Evolutionary conservation across 1,140 invertebrate species (phyloP).

Genomic region (Drosophila biarmipes): DNA sequence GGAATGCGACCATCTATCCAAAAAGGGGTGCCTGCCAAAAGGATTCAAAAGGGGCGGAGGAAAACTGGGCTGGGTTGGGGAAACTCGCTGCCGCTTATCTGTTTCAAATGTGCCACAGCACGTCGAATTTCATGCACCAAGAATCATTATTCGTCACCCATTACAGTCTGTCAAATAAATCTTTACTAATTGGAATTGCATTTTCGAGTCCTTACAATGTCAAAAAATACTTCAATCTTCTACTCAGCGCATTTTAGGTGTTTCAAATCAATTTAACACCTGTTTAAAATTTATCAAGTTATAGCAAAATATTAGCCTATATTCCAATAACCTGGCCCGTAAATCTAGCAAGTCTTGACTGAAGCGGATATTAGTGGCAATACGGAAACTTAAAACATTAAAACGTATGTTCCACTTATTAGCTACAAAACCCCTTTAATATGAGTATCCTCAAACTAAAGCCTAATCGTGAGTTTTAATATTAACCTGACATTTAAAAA

Average conservation of each 20-base stretch:
- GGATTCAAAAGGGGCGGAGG: slow-evolving; percentile 9
- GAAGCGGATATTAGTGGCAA: too few relatives aligned
- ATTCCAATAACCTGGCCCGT: too few relatives aligned
- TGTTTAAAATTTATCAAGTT: not conserved
- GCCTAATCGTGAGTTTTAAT: too few relatives aligned
- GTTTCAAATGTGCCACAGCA: slow-evolving; percentile 56
- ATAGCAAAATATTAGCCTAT: too few relatives aligned
- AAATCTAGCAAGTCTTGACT: too few relatives aligned
- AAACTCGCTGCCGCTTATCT: slow-evolving; percentile 42
- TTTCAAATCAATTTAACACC: not conserved
- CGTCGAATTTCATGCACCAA: slow-evolving; percentile 38
- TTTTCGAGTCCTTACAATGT: not conserved
- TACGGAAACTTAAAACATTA: too few relatives aligned
- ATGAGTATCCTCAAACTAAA: not conserved
- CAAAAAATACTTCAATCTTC: not conserved
- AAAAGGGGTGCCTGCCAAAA: slow-evolving; percentile 29
- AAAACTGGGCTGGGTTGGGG: slow-evolving; percentile 2
- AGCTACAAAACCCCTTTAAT: not conserved
- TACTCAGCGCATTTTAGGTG: not conserved
- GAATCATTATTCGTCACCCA: slow-evolving; percentile 36
- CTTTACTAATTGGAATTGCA: slow-evolving; percentile 13
- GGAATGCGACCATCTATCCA: slow-evolving; percentile 60
- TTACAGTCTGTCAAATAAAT: slow-evolving; percentile 35
- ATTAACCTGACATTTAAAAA: not conserved
- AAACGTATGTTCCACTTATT: not conserved